Evolutionary conservation across 1,140 invertebrate species (phyloP).

Genomic region (Drosophila fuyamai): DNA sequence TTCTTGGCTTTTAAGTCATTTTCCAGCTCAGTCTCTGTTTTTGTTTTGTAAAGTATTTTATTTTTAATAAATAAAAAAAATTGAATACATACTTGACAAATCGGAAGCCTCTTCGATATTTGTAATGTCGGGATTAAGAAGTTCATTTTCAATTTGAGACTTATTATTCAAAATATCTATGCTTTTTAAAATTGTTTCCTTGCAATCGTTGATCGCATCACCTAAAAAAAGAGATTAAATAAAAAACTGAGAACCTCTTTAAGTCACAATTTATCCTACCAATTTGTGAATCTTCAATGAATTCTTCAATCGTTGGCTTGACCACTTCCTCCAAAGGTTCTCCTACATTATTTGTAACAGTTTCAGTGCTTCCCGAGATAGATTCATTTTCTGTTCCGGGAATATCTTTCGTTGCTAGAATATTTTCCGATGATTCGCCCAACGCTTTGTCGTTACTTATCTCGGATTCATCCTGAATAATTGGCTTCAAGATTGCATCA

Average conservation of each 20-base stretch:
- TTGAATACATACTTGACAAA: neutral
- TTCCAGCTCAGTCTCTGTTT: neutral
- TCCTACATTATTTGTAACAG: neutral
- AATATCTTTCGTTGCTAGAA: neutral
- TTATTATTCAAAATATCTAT: neutral
- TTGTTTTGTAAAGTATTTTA: neutral
- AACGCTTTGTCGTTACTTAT: neutral
- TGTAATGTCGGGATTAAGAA: neutral
- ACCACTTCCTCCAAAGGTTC: neutral
- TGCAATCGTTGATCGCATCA: neutral
- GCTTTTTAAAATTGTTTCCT: neutral
- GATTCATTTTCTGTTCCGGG: neutral
- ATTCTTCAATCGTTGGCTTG: neutral
- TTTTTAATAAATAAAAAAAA: neutral
- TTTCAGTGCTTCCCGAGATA: neutral
- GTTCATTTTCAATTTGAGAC: neutral
- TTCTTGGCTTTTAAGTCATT: neutral
- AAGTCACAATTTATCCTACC: neutral
- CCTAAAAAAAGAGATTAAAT: neutral
- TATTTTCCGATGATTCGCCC: neutral
- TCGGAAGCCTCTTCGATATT: neutral
- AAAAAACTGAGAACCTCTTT: neutral
- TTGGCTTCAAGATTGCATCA: neutral
- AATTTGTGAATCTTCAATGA: neutral
- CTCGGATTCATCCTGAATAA: neutral